Conservation (phyloP, 2,888 invertebrate genomes). For the Venusia cambrica region DNA sequence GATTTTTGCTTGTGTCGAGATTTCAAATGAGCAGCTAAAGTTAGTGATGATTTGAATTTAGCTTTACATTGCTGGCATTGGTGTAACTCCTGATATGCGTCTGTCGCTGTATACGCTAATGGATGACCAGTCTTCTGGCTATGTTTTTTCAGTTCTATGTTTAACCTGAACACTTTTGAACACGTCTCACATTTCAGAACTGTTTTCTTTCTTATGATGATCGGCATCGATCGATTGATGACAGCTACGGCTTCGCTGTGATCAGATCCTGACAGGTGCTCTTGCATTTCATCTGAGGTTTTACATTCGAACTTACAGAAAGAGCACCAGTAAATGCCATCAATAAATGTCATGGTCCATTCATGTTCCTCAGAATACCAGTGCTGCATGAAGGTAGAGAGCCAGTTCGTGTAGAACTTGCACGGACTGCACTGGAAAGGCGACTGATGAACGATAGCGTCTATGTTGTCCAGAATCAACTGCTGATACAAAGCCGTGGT, state of each 20-base stretch:
- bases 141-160: slow-evolving; percentile 86
- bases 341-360: slow-evolving; percentile 65
- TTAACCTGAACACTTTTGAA: slow-evolving; percentile 85
- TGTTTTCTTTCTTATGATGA: slow-evolving; percentile 85
- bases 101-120: slow-evolving; percentile 77
- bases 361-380: slow-evolving; percentile 86
- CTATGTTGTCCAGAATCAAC: slow-evolving; percentile 88
- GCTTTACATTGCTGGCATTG: slow-evolving; percentile 82
- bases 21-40: slow-evolving; percentile 85
- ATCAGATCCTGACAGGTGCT: slow-evolving; percentile 83
- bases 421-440: slow-evolving; percentile 94
- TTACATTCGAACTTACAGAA: slow-evolving; percentile 87
- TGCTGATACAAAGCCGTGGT: slow-evolving; percentile 79
- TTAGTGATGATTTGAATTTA: slow-evolving; percentile 81
- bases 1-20: slow-evolving; percentile 80
- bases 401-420: slow-evolving; percentile 91
- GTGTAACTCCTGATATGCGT: slow-evolving; percentile 84
- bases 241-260: slow-evolving; percentile 88
- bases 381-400: slow-evolving; percentile 85
- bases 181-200: slow-evolving; percentile 85
- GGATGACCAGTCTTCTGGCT: slow-evolving; percentile 74
- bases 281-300: slow-evolving; percentile 83
- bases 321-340: slow-evolving; percentile 86
- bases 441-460: slow-evolving; percentile 88
- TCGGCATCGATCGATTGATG: slow-evolving; percentile 90